Percentiles rank a stretch among this genome's conserved stretches.
Evolutionary conservation across 2,888 invertebrate species (phyloP).

Genomic region (Azorinus chamasolen): DNA sequence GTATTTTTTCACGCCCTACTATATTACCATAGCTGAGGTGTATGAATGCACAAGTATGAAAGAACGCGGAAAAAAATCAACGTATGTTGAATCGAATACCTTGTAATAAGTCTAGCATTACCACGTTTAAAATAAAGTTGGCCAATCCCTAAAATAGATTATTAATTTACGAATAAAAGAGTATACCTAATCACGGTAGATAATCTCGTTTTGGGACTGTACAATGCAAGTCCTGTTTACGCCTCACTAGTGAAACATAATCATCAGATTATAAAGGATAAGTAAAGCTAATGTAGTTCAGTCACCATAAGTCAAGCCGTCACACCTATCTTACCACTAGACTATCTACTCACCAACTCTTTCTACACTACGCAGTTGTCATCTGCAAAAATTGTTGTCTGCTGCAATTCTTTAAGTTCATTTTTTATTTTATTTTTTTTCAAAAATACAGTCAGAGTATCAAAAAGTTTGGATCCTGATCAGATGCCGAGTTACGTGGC

Average conservation of each 20-base stretch:
- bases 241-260: background rate
- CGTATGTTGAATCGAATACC: slow-evolving; percentile 19
- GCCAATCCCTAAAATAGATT: slow-evolving; percentile 15
- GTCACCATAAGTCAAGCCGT: too few species aligned
- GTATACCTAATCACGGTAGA: background rate
- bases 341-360: too few species aligned
- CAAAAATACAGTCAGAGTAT: too few species aligned
- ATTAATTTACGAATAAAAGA: slow-evolving; percentile 2
- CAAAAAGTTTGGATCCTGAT: too few species aligned
- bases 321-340: too few species aligned
- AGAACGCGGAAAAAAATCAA: background rate
- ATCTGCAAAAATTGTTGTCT: too few species aligned
- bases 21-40: background rate
- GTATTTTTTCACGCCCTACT: too few species aligned
- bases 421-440: too few species aligned
- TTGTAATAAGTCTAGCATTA: slow-evolving; percentile 21
- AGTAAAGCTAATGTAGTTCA: background rate
- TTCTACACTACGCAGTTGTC: too few species aligned
- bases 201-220: slow-evolving; percentile 2
- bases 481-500: too few species aligned
- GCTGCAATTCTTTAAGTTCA: too few species aligned
- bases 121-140: slow-evolving; percentile 14
- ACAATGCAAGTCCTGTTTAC: slow-evolving; percentile 1
- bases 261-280: background rate
- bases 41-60: slow-evolving; percentile 23